Base-by-base conservation (phyloP, 1,140 invertebrate species). In the Cotesia vestalis region DNA sequence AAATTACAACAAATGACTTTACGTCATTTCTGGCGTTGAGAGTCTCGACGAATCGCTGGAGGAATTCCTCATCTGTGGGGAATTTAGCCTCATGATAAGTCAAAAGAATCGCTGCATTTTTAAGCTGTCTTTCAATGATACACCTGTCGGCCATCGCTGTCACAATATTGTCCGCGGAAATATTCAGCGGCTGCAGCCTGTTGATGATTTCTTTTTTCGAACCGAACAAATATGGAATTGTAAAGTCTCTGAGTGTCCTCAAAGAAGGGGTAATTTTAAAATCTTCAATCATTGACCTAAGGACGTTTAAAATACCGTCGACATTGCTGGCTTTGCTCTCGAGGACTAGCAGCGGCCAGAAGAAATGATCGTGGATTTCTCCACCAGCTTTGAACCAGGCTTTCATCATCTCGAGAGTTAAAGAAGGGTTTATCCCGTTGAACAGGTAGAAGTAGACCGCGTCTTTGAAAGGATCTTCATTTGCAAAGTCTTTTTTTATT, bases 291-390 rank as follows among this genome's bases (percentile, higher is more conserved):
- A 94, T 94, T 69, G 85, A 80, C 4, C 88, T 83, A 2, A 94
- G 72, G 6, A 91, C 86, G 63, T 90, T 83, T n/a, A 92, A 73
- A 20, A 87, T 72, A 68, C 90, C 91, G 77, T 90, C 85, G 34
- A 87, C 83, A 78, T 90, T 88, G 34, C 85, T 84, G 61, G 84
- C 82, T 74, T 85, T 88, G 20, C 87, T 89, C 78, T 88, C 88
- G 11, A 88, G 83, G 35, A 86, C 83, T 70, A 95, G 84, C 35
- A 95, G 67, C 0, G 94, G 94, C 94, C 94, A 96, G 80, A 95
- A 96, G 81, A 91, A 96, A 81, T 96, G 94, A 78, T 92, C 90
- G 38, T 91, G 84, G 14, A 95, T 87, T 72, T 90, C 88, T 53
- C 87, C 72, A 0, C 91, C 91, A 64, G 88, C 82, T 55, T 90